Evolutionary conservation across 1,140 invertebrate species (phyloP).

Genomic region (Meloidogyne hapla): DNA sequence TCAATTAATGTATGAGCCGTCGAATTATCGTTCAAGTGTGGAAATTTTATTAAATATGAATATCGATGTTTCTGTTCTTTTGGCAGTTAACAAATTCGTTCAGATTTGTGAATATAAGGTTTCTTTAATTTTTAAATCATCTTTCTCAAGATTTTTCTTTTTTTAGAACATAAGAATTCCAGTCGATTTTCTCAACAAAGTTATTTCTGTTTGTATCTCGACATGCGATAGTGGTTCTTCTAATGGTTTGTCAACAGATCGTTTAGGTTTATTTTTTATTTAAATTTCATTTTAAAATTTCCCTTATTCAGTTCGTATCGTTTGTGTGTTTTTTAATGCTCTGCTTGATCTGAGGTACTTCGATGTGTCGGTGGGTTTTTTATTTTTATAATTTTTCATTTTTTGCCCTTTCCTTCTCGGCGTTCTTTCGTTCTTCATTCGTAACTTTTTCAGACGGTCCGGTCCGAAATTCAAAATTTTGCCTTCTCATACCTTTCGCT

Average conservation of each 20-base stretch:
- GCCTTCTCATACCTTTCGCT: constrained; percentile 20
- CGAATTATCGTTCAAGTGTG: constrained; percentile 10
- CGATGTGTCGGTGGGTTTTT: not conserved
- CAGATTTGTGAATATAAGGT: constrained; percentile 22
- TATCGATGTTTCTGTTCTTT: constrained; percentile 15
- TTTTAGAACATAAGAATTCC: constrained; percentile 9
- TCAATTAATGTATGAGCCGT: constrained; percentile 20
- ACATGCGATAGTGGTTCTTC: constrained; percentile 10
- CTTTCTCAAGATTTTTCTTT: not conserved
- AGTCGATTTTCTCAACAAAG: constrained; percentile 8
- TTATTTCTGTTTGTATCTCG: constrained; percentile 17
- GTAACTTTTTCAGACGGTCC: not conserved
- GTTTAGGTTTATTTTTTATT: constrained; percentile 10
- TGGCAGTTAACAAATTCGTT: constrained; percentile 18
- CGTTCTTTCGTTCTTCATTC: not conserved
- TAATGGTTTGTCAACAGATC: constrained; percentile 6
- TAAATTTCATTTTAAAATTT: not conserved
- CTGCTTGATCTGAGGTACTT: constrained; percentile 8
- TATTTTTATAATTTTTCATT: not conserved
- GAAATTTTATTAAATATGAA: constrained; percentile 24
- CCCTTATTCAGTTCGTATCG: not conserved
- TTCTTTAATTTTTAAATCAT: not conserved
- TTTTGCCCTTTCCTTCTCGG: not conserved
- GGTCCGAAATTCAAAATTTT: constrained; percentile 18
- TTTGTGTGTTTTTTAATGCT: constrained; percentile 12